Percentiles rank a stretch among this genome's conserved stretches.
phyloP scores from a whole-genome alignment of 2,797 vertebrate genomes.

The Sphaeramia orbicularis region DNA sequence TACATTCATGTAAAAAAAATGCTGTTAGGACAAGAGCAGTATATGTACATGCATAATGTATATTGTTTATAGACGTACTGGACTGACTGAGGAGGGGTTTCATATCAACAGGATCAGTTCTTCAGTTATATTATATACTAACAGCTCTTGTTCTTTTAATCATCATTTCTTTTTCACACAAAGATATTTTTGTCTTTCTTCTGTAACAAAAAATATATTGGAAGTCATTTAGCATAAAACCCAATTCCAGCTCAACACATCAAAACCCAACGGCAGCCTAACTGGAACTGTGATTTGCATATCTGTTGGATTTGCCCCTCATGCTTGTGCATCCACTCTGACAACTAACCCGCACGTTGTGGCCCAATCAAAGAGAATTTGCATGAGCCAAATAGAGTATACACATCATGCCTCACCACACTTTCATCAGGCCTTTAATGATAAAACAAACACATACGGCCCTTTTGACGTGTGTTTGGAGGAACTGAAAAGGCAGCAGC shows the following conservation, averaged over 20 bases:
- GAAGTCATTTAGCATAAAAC: constrained; percentile 25
- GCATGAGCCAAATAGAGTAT: constrained; percentile 32
- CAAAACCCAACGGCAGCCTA: constrained; percentile 38
- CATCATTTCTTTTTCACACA: constrained; percentile 7
- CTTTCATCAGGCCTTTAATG: constrained; percentile 12
- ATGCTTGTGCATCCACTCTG: constrained; percentile 28
- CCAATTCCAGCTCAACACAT: constrained; percentile 33
- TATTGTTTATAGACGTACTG: not conserved
- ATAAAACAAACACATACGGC: constrained; percentile 21
- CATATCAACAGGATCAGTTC: too few relatives aligned
- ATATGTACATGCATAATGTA: constrained; percentile 14
- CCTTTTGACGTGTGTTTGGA: not conserved
- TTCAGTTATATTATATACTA: constrained; percentile 7
- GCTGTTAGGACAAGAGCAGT: constrained; percentile 33
- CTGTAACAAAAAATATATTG: not conserved
- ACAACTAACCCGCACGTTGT: constrained; percentile 42
- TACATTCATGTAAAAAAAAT: constrained; percentile 10
- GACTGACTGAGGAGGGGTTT: constrained; percentile 9
- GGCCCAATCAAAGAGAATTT: constrained; percentile 59
- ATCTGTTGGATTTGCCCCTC: constrained; percentile 47
- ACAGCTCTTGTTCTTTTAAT: constrained; percentile 24
- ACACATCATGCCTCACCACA: constrained; percentile 7
- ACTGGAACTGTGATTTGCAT: constrained; percentile 51
- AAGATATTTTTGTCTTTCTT: not conserved
- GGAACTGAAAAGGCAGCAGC: not conserved